Evolutionary conservation across 2,797 vertebrate genomes (phyloP).

Genomic region (Periparus ater): DNA sequence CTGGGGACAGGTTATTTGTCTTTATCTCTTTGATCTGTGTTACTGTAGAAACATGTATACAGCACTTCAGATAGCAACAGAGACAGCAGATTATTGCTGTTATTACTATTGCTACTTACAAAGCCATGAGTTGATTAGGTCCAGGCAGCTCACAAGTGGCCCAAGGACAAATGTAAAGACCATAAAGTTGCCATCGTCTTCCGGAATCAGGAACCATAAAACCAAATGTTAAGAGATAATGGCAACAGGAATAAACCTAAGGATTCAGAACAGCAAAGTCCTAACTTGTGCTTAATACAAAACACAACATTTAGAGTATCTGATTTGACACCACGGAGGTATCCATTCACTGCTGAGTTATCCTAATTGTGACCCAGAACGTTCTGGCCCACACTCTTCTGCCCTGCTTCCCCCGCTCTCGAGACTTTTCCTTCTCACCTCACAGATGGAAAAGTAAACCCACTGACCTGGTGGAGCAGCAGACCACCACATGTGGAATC

Average conservation of each 20-base stretch:
- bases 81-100: neutral
- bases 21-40: neutral
- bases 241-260: neutral
- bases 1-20: neutral
- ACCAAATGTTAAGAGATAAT: neutral
- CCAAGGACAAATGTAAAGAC: neutral
- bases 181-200: neutral
- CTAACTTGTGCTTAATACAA: neutral
- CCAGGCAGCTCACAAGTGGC: neutral
- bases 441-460: accelerated
- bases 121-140: neutral
- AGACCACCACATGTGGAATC: neutral
- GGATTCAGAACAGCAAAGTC: neutral
- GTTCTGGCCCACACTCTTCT: neutral
- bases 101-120: neutral
- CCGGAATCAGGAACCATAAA: neutral
- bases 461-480: neutral
- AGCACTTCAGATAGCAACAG: neutral
- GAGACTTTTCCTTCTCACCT: neutral
- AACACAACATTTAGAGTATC: neutral
- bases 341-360: neutral
- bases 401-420: neutral
- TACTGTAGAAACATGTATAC: neutral
- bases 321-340: neutral
- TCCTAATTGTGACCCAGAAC: accelerated